Percentiles rank a stretch among this genome's conserved stretches.
Evolutionary conservation across 2,888 invertebrate species (phyloP).

Genomic region (Mythimna vitellina): DNA sequence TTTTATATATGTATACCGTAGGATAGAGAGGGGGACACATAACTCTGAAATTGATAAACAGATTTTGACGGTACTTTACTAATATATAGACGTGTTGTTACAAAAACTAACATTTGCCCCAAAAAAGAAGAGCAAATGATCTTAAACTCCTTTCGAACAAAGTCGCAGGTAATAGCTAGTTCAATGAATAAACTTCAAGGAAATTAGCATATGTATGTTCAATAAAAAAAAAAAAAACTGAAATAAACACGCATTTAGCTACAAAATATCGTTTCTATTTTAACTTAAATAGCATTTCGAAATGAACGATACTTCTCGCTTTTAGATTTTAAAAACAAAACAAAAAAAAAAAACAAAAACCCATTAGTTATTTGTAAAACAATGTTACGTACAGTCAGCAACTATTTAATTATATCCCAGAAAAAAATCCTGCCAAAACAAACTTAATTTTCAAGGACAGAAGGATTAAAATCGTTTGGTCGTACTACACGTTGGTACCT

Average conservation of each 20-base stretch:
- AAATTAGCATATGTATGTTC: not conserved
- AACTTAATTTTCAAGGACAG: not conserved
- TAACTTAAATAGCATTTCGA: conserved; percentile 27
- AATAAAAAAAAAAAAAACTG: conserved; percentile 4
- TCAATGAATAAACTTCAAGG: conserved; percentile 18
- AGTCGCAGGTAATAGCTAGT: no score
- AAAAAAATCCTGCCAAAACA: conserved; percentile 25
- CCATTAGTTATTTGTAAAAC: conserved; percentile 62
- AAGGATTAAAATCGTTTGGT: conserved; percentile 36
- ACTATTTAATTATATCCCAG: conserved; percentile 58
- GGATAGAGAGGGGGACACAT: no score
- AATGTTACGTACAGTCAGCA: conserved; percentile 56
- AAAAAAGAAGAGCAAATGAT: no score
- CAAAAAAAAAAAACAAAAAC: conserved; percentile 47
- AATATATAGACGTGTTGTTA: no score
- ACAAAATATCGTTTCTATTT: conserved; percentile 19
- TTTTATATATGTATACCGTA: no score
- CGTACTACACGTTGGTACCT: not conserved
- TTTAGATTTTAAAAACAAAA: conserved; percentile 14
- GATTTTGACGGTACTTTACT: no score
- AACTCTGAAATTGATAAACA: no score
- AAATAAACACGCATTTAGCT: conserved; percentile 26
- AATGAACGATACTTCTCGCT: conserved; percentile 18
- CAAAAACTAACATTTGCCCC: no score
- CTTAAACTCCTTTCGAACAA: no score